phyloP scores from a whole-genome alignment of 2,797 vertebrate genomes.

The Pangasius macronema region DNA sequence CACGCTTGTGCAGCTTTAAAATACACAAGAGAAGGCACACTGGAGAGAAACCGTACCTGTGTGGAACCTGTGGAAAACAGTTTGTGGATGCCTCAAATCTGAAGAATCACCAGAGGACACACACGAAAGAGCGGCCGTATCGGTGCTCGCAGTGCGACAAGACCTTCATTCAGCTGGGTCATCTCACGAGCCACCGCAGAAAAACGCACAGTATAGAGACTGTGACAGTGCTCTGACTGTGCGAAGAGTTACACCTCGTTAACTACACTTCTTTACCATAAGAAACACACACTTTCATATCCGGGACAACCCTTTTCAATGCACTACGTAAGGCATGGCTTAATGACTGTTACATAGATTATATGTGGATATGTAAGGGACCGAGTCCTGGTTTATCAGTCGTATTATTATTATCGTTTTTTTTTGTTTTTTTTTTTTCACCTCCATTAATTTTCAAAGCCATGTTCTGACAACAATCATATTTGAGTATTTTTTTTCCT shows the following conservation, averaged over 20 bases:
- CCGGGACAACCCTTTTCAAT: neutral
- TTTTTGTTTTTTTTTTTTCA: neutral
- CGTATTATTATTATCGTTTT: too few species aligned
- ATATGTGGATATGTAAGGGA: neutral
- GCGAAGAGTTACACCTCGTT: slow-evolving; percentile 51
- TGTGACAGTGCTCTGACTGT: slow-evolving; percentile 59
- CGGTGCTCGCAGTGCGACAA: slow-evolving; percentile 53
- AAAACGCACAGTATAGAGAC: slow-evolving; percentile 70
- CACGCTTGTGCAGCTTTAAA: slow-evolving; percentile 38
- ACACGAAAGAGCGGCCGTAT: slow-evolving; percentile 43
- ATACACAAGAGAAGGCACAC: slow-evolving; percentile 39
- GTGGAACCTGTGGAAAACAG: slow-evolving; percentile 64
- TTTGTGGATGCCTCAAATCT: slow-evolving; percentile 42
- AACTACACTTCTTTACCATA: neutral
- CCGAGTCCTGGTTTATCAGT: neutral
- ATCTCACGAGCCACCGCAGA: slow-evolving; percentile 72
- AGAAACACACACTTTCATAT: neutral
- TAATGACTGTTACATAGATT: neutral
- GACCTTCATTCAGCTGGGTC: slow-evolving; percentile 69
- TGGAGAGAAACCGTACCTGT: slow-evolving; percentile 61
- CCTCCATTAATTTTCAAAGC: neutral
- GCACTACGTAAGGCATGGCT: neutral
- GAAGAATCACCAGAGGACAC: slow-evolving; percentile 47
- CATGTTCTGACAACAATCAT: neutral
- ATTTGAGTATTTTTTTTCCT: neutral